These are phyloP conservation scores for Drosophila navojoa DNA, from an alignment of 1,140 invertebrate genomes.

Conservation along the genomic window DNA sequence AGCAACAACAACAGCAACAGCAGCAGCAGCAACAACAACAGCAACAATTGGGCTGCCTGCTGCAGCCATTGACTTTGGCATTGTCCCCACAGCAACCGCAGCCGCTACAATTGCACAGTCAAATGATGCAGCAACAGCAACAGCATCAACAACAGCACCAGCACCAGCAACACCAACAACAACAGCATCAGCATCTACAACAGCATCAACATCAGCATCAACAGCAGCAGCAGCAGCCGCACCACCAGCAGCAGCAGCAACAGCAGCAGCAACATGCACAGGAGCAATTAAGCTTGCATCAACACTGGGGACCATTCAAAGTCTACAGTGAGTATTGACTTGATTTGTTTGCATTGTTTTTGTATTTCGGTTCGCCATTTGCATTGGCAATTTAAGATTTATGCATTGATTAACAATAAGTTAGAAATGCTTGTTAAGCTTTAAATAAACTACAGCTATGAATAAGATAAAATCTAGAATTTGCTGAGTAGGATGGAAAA, in stretches of 20 bases:
- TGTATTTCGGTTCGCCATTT: background rate
- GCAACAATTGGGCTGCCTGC: conserved; percentile 55
- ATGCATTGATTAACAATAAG: conserved; percentile 7
- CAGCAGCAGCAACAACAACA: conserved; percentile 72
- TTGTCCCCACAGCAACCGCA: conserved; percentile 78
- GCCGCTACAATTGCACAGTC: conserved; percentile 71
- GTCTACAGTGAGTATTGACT: conserved; percentile 87
- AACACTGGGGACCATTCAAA: conserved; percentile 85
- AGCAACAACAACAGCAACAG: conserved; percentile 84
- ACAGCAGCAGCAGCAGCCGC: conserved; percentile 46
- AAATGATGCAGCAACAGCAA: conserved; percentile 80
- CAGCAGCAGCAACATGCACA: conserved; percentile 68
- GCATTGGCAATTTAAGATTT: conserved; percentile 13
- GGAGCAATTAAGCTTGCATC: conserved; percentile 79
- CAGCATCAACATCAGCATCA: conserved; percentile 66
- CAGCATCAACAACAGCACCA: conserved; percentile 67
- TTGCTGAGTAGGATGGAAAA: too few relatives aligned
- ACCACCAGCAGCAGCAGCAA: conserved; percentile 50
- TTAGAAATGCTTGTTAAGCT: background rate
- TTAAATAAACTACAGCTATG: too few relatives aligned
- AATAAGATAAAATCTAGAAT: too few relatives aligned
- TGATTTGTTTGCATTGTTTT: conserved; percentile 29
- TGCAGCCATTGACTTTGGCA: conserved; percentile 74
- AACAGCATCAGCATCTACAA: conserved; percentile 62
- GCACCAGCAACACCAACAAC: conserved; percentile 53